Percentiles rank a stretch among this genome's conserved stretches.
phyloP scores from a whole-genome alignment of 2,888 invertebrate species.

The Zaprionus bogoriensis region DNA sequence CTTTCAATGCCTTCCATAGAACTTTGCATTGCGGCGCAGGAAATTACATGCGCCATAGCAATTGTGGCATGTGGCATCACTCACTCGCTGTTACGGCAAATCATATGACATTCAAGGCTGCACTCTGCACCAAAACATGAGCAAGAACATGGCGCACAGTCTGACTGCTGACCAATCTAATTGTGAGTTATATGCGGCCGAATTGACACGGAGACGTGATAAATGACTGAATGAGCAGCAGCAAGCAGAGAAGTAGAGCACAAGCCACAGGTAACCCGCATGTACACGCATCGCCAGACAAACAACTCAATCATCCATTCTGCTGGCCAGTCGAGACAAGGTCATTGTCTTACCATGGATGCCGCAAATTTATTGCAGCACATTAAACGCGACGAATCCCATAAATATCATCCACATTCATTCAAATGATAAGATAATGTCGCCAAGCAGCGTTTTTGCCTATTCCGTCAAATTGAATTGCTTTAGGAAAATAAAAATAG shows the following conservation, averaged over 20 bases:
- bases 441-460: background rate
- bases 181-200: constrained; percentile 54
- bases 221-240: constrained; percentile 40
- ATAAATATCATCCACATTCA: constrained; percentile 27
- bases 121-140: constrained; percentile 4
- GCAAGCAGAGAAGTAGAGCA: too few relatives aligned
- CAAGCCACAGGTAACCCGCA: constrained; percentile 10
- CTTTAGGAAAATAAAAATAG: background rate
- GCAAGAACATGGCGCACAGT: background rate
- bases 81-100: background rate
- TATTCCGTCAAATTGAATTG: constrained; percentile 34
- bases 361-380: constrained; percentile 37
- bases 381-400: constrained; percentile 25
- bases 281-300: background rate
- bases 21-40: background rate
- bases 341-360: constrained; percentile 39
- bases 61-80: constrained; percentile 17
- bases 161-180: constrained; percentile 34
- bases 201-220: constrained; percentile 68
- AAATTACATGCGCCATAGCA: constrained; percentile 17
- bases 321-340: constrained; percentile 12
- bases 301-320: constrained; percentile 40
- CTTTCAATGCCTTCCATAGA: background rate
- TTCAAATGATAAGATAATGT: constrained; percentile 16
- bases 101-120: constrained; percentile 19